These are phyloP conservation scores for Pangasius mekongensis DNA, from an alignment of 2,797 vertebrate species.

Conservation along the genomic window DNA sequence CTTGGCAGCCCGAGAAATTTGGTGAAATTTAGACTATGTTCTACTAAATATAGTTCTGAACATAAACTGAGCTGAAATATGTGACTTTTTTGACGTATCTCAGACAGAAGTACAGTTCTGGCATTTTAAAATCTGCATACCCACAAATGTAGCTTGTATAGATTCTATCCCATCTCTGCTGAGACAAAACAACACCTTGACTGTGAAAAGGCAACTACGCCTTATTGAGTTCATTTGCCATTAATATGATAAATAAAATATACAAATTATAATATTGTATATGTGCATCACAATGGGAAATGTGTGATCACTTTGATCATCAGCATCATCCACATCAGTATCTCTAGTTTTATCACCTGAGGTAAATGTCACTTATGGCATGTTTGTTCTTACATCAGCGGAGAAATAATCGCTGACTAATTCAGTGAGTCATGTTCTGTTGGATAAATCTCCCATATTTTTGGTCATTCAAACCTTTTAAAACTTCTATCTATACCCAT, in stretches of 20 bases:
- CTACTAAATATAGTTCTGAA: neutral
- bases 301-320: neutral
- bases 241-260: neutral
- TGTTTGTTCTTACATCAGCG: neutral
- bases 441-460: neutral
- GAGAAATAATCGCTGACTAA: neutral
- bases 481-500: neutral
- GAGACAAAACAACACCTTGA: neutral
- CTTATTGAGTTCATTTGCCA: neutral
- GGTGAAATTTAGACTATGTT: neutral
- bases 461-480: slow-evolving; percentile 2
- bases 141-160: neutral
- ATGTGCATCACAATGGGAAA: neutral
- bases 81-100: neutral
- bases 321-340: neutral
- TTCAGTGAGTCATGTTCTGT: slow-evolving; percentile 7
- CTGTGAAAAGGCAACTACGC: neutral
- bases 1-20: neutral
- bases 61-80: neutral
- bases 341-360: neutral
- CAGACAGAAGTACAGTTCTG: neutral
- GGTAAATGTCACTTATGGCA: neutral
- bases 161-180: neutral
- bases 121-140: neutral
- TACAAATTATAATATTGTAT: neutral